Evolutionary conservation across 2,797 vertebrate species (phyloP).

Genomic region (Oreochromis mossambicus): DNA sequence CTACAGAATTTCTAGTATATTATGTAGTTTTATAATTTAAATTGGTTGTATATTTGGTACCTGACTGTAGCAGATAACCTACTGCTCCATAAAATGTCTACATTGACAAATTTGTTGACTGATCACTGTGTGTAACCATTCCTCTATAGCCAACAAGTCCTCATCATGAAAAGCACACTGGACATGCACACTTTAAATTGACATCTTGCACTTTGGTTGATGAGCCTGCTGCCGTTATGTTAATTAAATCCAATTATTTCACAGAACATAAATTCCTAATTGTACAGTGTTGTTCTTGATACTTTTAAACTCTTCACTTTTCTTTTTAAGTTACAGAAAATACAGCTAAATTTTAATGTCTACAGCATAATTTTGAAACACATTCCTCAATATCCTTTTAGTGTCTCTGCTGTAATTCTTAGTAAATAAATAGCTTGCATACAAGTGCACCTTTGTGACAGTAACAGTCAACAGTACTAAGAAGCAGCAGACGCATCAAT

Average conservation of each 20-base stretch:
- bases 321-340: neutral
- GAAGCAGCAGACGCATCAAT: neutral
- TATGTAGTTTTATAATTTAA: conserved; percentile 70
- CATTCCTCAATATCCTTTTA: conserved; percentile 20
- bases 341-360: neutral
- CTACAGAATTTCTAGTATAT: conserved; percentile 51
- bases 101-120: conserved; percentile 47
- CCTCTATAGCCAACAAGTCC: conserved; percentile 56
- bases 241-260: conserved; percentile 47
- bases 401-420: conserved; percentile 19
- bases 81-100: conserved; percentile 41
- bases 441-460: neutral
- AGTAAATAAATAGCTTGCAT: conserved; percentile 22
- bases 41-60: conserved; percentile 67
- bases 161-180: conserved; percentile 67
- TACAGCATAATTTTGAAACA: neutral
- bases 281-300: conserved; percentile 26
- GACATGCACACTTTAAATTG: conserved; percentile 63
- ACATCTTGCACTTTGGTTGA: conserved; percentile 74
- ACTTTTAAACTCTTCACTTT: neutral
- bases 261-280: conserved; percentile 26
- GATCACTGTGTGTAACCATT: conserved; percentile 65
- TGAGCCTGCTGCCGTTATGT: conserved; percentile 63
- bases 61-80: conserved; percentile 47
- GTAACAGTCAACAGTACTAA: neutral